phyloP scores from a whole-genome alignment of 1,140 invertebrate genomes.

The Phortica variegata region DNA sequence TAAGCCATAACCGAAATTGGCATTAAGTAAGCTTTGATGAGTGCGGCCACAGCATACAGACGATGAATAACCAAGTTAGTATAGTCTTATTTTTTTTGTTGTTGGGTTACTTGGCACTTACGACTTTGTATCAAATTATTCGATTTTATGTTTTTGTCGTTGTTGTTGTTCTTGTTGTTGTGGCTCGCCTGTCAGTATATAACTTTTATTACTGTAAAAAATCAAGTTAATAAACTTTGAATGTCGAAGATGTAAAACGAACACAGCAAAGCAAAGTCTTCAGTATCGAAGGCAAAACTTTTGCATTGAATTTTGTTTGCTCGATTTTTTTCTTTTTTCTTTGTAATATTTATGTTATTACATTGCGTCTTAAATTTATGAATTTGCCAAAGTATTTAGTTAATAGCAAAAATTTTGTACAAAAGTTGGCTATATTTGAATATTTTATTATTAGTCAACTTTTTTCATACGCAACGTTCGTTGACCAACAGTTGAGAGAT shows the following conservation, averaged over 20 bases:
- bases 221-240: conserved; percentile 44
- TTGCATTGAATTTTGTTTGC: conserved; percentile 35
- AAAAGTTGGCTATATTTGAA: too few species aligned
- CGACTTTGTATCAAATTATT: too few species aligned
- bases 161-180: conserved; percentile 20
- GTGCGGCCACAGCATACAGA: too few species aligned
- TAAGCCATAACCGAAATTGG: conserved; percentile 41
- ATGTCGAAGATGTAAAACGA: conserved; percentile 5
- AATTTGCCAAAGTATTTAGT: conserved; percentile 53
- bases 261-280: background rate
- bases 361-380: conserved; percentile 43
- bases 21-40: conserved; percentile 52
- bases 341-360: conserved; percentile 50
- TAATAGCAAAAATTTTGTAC: conserved; percentile 29
- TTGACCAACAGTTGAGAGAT: too few species aligned
- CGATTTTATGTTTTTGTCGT: background rate
- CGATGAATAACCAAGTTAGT: conserved; percentile 47
- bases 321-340: background rate
- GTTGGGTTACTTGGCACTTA: conserved; percentile 16
- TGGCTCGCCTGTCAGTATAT: background rate
- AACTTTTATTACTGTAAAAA: conserved; percentile 18
- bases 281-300: conserved; percentile 23
- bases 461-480: too few species aligned
- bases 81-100: background rate
- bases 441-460: too few species aligned